phyloP scores from a whole-genome alignment of 2,113 vertebrate species.

The Raja brachyura region DNA sequence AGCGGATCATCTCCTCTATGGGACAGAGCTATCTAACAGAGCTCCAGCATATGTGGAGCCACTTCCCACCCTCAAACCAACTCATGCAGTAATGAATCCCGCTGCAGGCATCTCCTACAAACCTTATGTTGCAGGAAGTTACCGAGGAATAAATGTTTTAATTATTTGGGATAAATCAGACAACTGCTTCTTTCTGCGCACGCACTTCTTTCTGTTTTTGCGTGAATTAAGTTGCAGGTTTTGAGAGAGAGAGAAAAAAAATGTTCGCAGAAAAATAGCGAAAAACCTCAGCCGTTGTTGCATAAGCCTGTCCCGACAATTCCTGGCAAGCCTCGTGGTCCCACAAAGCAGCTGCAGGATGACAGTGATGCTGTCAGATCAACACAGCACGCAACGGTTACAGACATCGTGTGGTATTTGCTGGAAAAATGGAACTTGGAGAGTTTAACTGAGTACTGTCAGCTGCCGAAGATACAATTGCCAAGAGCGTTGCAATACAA shows the following conservation, averaged over 20 bases:
- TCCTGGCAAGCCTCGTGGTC: not conserved
- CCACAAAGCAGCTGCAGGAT: conserved; percentile 26
- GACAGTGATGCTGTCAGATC: not conserved
- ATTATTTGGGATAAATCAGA: not conserved
- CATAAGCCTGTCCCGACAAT: conserved; percentile 1
- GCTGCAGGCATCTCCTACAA: conserved; percentile 22
- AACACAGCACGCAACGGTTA: not conserved
- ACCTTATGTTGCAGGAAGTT: not conserved
- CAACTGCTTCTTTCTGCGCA: not conserved
- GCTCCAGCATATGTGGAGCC: not conserved
- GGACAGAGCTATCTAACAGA: not conserved
- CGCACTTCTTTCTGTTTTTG: too few relatives aligned
- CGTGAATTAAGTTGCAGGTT: not conserved
- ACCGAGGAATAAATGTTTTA: not conserved
- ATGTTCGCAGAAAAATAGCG: not conserved
- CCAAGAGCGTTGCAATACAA: not conserved
- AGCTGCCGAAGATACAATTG: not conserved
- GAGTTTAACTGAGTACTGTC: not conserved
- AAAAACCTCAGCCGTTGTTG: conserved; percentile 21
- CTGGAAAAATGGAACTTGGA: not conserved
- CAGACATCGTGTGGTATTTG: conserved; percentile 17
- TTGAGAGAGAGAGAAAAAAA: not conserved
- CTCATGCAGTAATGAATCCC: not conserved
- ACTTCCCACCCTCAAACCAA: too few relatives aligned
- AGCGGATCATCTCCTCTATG: not conserved